Conservation (phyloP, 1,140 invertebrate genomes). For the Elymnias hypermnestra region DNA sequence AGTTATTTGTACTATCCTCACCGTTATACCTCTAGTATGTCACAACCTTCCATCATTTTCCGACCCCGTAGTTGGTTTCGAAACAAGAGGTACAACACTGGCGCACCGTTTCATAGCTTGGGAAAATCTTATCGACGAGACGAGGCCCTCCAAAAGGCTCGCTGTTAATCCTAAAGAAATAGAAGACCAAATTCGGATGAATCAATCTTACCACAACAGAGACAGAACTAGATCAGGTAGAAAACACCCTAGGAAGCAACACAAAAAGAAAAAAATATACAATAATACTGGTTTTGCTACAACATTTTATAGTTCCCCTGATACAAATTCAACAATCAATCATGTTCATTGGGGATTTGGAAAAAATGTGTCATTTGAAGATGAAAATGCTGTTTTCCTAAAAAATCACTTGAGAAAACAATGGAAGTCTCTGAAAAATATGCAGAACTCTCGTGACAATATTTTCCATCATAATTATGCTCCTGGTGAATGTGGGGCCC, state of each 20-base stretch:
- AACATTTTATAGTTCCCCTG: slow-evolving; percentile 37
- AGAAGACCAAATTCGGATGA: slow-evolving; percentile 73
- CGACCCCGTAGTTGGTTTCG: slow-evolving; percentile 90
- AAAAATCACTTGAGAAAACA: slow-evolving; percentile 69
- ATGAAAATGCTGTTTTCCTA: slow-evolving; percentile 70
- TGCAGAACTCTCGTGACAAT: slow-evolving; percentile 60
- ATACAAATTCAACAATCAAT: slow-evolving; percentile 39
- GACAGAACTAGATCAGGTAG: slow-evolving; percentile 66
- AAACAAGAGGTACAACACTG: slow-evolving; percentile 90
- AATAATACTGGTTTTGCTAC: slow-evolving; percentile 49
- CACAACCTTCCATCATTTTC: slow-evolving; percentile 85
- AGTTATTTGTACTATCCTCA: slow-evolving; percentile 81
- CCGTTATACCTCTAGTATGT: slow-evolving; percentile 83
- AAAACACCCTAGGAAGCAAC: slow-evolving; percentile 61
- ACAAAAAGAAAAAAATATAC: slow-evolving; percentile 60
- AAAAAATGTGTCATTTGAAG: slow-evolving; percentile 66
- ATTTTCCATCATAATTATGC: slow-evolving; percentile 64
- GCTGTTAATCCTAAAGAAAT: slow-evolving; percentile 84
- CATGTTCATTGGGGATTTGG: slow-evolving; percentile 73
- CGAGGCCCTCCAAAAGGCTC: slow-evolving; percentile 80
- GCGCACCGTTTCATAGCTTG: slow-evolving; percentile 87
- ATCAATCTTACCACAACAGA: slow-evolving; percentile 56
- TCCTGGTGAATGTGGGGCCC: slow-evolving; percentile 66
- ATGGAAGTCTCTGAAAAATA: slow-evolving; percentile 68
- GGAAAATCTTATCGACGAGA: slow-evolving; percentile 88